These are phyloP conservation scores for Athrips mouffetella DNA, from an alignment of 2,888 invertebrate genomes.

Conservation along the genomic window DNA sequence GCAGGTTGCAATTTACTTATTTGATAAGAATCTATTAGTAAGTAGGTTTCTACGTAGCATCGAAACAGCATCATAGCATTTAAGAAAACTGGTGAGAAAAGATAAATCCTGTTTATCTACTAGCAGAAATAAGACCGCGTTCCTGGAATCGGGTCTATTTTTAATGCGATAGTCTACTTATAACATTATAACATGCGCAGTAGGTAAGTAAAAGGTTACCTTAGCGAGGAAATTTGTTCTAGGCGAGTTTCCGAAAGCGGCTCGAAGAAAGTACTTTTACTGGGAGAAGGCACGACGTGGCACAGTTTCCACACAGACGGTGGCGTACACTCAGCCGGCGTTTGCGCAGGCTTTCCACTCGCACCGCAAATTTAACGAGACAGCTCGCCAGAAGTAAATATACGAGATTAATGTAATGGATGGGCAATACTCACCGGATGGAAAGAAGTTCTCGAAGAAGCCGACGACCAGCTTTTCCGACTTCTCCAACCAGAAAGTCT, in stretches of 20 bases:
- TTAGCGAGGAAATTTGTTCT: slow-evolving; percentile 63
- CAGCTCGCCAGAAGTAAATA: slow-evolving; percentile 39
- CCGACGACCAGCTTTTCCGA: slow-evolving; percentile 37
- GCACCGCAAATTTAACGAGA: slow-evolving; percentile 46
- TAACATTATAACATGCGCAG: slow-evolving; percentile 71
- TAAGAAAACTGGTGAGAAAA: too few species aligned
- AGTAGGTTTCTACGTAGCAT: too few species aligned
- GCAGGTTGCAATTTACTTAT: background rate
- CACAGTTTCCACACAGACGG: slow-evolving; percentile 69
- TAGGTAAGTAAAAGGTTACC: slow-evolving; percentile 69
- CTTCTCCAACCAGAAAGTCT: slow-evolving; percentile 34
- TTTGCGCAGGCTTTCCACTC: slow-evolving; percentile 55
- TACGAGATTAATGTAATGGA: slow-evolving; percentile 42
- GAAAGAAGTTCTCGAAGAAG: slow-evolving; percentile 27
- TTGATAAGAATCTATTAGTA: background rate
- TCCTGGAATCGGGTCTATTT: too few species aligned
- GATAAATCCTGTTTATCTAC: too few species aligned
- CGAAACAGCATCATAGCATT: too few species aligned
- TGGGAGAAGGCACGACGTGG: slow-evolving; percentile 63
- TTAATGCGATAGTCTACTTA: too few species aligned
- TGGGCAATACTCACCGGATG: slow-evolving; percentile 43
- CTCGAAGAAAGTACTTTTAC: slow-evolving; percentile 77
- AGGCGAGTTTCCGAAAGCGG: slow-evolving; percentile 74
- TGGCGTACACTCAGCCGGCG: slow-evolving; percentile 31
- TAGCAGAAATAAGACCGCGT: too few species aligned